Percentiles rank a stretch among this genome's conserved stretches.
These are phyloP conservation scores for Erebia ligea DNA, from an alignment of 2,888 invertebrate species.

Conservation along the genomic window DNA sequence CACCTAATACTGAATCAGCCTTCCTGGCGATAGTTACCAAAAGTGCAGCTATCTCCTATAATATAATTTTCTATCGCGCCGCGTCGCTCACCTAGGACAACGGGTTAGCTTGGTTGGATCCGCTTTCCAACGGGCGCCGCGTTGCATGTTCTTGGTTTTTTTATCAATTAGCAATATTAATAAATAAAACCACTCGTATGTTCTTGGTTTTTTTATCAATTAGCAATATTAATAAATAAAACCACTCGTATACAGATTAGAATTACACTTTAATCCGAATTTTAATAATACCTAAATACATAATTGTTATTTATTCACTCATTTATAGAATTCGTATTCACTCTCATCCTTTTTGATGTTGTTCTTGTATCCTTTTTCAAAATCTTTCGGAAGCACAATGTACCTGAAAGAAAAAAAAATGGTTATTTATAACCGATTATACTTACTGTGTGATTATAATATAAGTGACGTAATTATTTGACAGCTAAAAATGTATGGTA, in stretches of 20 bases:
- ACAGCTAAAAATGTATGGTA: no score
- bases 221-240: not conserved
- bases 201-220: not conserved
- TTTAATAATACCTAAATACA: constrained; percentile 32
- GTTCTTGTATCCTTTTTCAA: constrained; percentile 99
- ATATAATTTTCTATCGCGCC: no score
- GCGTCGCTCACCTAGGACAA: no score
- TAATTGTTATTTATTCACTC: constrained; percentile 61
- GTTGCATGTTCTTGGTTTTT: no score
- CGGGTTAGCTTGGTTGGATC: no score
- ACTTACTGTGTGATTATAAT: no score
- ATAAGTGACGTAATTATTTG: no score
- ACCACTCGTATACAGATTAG: constrained; percentile 1
- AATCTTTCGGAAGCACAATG: constrained; percentile 99
- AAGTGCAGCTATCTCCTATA: no score
- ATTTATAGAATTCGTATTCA: constrained; percentile 99
- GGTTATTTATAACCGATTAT: not conserved
- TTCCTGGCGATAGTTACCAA: no score
- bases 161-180: not conserved
- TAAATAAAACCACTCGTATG: not conserved
- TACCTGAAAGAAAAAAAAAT: constrained; percentile 80
- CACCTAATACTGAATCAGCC: no score
- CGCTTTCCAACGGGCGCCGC: no score
- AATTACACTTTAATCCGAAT: constrained; percentile 35
- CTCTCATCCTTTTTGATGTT: constrained; percentile 99